Evolutionary conservation across 2,113 vertebrate genomes (phyloP), one percentile per base, ranked within the genome.

Genomic region (Sisor rabdophorus): DNA sequence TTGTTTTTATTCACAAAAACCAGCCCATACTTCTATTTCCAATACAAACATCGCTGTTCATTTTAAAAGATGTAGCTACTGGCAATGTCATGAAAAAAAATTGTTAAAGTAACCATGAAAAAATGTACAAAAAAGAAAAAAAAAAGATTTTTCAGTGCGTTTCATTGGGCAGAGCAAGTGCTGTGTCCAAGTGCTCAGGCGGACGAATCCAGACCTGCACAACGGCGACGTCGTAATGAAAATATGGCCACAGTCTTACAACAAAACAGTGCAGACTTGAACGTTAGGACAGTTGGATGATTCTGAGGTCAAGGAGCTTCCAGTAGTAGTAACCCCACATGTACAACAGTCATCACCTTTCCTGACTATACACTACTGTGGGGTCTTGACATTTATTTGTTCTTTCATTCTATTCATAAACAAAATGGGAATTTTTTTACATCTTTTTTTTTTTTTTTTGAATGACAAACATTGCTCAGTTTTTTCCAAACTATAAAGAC

Each of bases 1-100:
- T 98, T 92, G 91, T 97, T 96, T 93, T 98, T 98, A 98, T 98
- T 98, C 95, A 98, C 96, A 97, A 97, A 36, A 97, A 95, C 87
- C 95, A 95, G 94, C 95, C 94, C 93, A 95, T 94, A 94, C 94
- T 89, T 94, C 95, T 97, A 96, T 95, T 97, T 73, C 95, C 91
- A 95, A 95, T 96, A 97, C 95, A 98, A 97, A 98, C 94, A 97
- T 95, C 90, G 94, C 91, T 92, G 93, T 94, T 92, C 87, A 89
- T 94, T 87, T 90, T 91, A 92, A 94, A 93, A 93, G 94, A 92
- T 94, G 93, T 89, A 92, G 93, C 89, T 92, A 92, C 85, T 89
- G 88, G 87, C 88, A 90, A 91, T 86, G 83, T 89, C 87, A 89
- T 84, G 83, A 85, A 88, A 87, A 81, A 44, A 10, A 48, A 50